Conservation (phyloP, 2,888 invertebrate species). For the Drosophila mayaguana region DNA sequence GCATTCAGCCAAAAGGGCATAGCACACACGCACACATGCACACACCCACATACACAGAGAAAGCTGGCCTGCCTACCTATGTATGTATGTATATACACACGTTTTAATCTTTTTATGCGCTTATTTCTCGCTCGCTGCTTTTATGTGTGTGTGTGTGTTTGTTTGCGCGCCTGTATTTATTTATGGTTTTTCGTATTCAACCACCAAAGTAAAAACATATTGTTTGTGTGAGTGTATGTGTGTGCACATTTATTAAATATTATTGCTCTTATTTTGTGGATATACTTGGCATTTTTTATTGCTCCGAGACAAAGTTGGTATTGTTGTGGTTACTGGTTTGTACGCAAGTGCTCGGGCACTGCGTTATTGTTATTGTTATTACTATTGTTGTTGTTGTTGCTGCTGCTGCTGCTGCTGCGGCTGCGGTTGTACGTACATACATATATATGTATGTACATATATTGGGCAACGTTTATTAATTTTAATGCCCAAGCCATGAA, state of each 20-base stretch:
- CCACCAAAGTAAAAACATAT: conserved; percentile 69
- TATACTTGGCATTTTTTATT: conserved; percentile 76
- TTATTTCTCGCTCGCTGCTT: conserved; percentile 35
- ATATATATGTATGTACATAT: background rate
- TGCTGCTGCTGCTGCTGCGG: conserved; percentile 13
- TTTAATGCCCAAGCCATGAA: conserved; percentile 67
- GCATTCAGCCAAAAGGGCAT: conserved; percentile 75
- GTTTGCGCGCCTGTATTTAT: conserved; percentile 63
- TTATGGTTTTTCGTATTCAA: conserved; percentile 81
- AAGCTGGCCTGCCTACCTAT: conserved; percentile 70
- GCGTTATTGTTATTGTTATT: conserved; percentile 28
- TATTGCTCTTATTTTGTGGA: conserved; percentile 74
- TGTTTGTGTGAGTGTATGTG: conserved; percentile 35
- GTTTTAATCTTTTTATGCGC: conserved; percentile 68
- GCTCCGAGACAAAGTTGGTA: conserved; percentile 63
- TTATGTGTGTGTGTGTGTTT: conserved; percentile 24
- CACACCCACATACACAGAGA: conserved; percentile 7
- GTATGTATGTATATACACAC: conserved; percentile 39
- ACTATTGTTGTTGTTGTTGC: background rate
- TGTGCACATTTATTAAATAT: conserved; percentile 81
- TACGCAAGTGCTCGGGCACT: conserved; percentile 55
- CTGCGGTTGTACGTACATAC: conserved; percentile 6
- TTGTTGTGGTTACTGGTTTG: conserved; percentile 50
- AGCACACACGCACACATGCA: conserved; percentile 40
- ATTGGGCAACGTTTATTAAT: conserved; percentile 68